Evolutionary conservation across 2,888 invertebrate species (phyloP).

Genomic region (Vandiemenella viatica): DNA sequence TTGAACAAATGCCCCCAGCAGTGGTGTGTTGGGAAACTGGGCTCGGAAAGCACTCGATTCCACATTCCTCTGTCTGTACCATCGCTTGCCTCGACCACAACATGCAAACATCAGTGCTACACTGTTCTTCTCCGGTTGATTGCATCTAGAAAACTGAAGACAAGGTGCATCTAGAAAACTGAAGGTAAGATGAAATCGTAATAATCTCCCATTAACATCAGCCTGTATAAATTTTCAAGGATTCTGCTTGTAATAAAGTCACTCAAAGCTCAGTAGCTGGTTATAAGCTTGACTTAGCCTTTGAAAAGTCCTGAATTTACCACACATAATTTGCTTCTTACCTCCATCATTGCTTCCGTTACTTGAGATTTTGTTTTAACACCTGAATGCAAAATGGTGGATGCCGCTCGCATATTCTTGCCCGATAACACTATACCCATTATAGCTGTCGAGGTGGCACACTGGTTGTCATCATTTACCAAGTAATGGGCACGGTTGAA

Average conservation of each 20-base stretch:
- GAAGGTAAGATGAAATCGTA: too few relatives aligned
- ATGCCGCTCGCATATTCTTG: neutral
- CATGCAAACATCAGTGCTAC: slow-evolving; percentile 32
- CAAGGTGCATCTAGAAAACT: neutral
- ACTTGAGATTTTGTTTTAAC: neutral
- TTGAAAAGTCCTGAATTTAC: too few relatives aligned
- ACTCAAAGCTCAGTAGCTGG: too few relatives aligned
- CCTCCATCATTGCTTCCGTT: neutral
- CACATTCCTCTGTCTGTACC: slow-evolving; percentile 24
- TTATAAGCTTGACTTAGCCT: too few relatives aligned
- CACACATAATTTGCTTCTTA: too few relatives aligned
- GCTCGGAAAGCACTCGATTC: slow-evolving; percentile 28
- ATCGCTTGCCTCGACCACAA: slow-evolving; percentile 26
- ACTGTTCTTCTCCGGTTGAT: slow-evolving; percentile 12
- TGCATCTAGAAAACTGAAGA: neutral
- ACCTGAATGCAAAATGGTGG: neutral
- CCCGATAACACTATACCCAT: neutral
- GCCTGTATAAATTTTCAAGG: too few relatives aligned
- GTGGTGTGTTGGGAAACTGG: slow-evolving; percentile 29
- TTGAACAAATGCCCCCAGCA: slow-evolving; percentile 32
- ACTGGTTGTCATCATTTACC: neutral
- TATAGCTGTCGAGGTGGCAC: neutral
- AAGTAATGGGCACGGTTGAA: too few relatives aligned
- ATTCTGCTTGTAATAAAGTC: too few relatives aligned
- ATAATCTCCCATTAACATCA: too few relatives aligned